Conservation (phyloP, 2,888 invertebrate species). For the Odontothrips loti region DNA sequence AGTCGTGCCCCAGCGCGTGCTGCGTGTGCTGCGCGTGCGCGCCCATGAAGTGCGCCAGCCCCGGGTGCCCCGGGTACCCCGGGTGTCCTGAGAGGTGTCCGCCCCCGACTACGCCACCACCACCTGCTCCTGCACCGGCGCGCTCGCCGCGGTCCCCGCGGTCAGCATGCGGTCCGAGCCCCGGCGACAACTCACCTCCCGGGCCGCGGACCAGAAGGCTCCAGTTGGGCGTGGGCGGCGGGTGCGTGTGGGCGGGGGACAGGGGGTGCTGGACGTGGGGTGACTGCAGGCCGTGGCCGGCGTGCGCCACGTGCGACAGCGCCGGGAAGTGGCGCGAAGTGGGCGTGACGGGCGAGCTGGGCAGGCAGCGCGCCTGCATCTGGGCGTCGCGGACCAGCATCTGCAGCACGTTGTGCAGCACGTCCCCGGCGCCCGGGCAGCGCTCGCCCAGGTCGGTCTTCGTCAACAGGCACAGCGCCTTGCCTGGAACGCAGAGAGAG, state of each 20-base stretch:
- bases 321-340: conserved; percentile 58
- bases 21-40: not conserved
- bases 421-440: conserved; percentile 89
- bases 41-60: conserved; percentile 64
- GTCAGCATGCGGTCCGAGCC: conserved; percentile 18
- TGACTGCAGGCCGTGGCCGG: not conserved
- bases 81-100: not conserved
- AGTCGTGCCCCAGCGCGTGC: conserved; percentile 51
- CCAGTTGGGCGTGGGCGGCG: conserved; percentile 71
- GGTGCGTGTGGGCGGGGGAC: conserved; percentile 70
- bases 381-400: conserved; percentile 74
- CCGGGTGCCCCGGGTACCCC: not conserved
- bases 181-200: conserved; percentile 28
- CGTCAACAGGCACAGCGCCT: conserved; percentile 85
- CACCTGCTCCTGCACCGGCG: not conserved
- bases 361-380: conserved; percentile 58
- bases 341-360: conserved; percentile 76
- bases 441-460: conserved; percentile 86
- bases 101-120: not conserved
- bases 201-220: conserved; percentile 48
- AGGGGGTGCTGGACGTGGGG: conserved; percentile 55
- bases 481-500: conserved; percentile 54
- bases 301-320: conserved; percentile 39
- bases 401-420: conserved; percentile 87
- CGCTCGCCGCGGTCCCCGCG: not conserved